Evolutionary conservation across 2,888 invertebrate genomes (phyloP).

Genomic region (Acrobasis repandana): DNA sequence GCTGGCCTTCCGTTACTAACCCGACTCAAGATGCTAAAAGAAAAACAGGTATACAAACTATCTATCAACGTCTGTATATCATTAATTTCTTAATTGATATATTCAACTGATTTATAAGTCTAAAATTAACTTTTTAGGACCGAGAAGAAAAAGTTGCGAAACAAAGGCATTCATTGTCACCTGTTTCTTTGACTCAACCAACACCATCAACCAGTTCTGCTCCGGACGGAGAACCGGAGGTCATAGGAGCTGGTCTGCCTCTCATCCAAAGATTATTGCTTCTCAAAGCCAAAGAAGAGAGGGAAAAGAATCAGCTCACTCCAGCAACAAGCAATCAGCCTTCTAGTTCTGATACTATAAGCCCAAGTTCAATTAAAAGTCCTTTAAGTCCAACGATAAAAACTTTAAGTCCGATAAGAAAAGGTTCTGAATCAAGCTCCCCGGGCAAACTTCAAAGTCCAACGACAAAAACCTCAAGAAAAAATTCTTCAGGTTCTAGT

Average conservation of each 20-base stretch:
- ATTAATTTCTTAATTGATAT: no score
- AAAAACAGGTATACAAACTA: conserved; percentile 86
- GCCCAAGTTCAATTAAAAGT: conserved; percentile 77
- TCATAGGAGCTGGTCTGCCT: conserved; percentile 87
- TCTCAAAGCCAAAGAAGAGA: conserved; percentile 89
- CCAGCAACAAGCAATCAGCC: conserved; percentile 71
- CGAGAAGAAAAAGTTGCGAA: conserved; percentile 78
- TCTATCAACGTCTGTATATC: no score
- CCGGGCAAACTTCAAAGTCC: conserved; percentile 78
- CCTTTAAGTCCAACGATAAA: conserved; percentile 78
- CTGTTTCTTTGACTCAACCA: conserved; percentile 63
- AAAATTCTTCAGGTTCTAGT: conserved; percentile 75
- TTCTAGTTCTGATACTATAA: conserved; percentile 79
- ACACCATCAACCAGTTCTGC: conserved; percentile 85
- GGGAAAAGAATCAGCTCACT: conserved; percentile 75
- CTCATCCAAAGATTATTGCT: conserved; percentile 88
- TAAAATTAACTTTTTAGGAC: conserved; percentile 51
- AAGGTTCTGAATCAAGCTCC: conserved; percentile 75
- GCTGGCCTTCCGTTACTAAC: conserved; percentile 92
- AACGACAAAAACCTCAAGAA: conserved; percentile 71
- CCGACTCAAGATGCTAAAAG: conserved; percentile 90
- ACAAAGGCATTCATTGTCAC: conserved; percentile 68
- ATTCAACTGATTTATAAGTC: no score
- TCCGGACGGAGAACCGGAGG: conserved; percentile 82
- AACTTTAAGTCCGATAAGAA: conserved; percentile 74